phyloP scores from a whole-genome alignment of 2,797 vertebrate species.

The Syngnathus rostellatus region DNA sequence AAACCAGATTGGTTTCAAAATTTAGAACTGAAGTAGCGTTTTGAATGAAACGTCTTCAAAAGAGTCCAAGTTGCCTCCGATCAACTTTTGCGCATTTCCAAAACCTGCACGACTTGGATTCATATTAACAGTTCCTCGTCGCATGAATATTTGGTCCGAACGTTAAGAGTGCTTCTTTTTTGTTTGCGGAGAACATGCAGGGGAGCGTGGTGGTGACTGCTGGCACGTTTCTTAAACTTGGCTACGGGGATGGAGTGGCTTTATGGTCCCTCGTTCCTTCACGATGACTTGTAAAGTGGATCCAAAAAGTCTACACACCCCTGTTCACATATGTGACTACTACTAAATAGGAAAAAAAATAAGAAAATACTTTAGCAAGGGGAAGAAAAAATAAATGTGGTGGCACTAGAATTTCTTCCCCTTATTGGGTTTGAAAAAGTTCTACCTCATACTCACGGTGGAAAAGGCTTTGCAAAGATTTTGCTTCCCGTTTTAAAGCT shows the following conservation, averaged over 20 bases:
- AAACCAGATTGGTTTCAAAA: too few relatives aligned
- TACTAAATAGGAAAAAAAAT: background rate
- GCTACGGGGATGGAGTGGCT: conserved; percentile 27
- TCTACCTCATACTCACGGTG: too few relatives aligned
- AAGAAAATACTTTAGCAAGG: background rate
- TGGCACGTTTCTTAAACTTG: conserved; percentile 49
- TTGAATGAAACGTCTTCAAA: background rate
- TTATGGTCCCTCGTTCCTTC: conserved; percentile 19
- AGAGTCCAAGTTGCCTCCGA: background rate
- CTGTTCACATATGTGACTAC: background rate
- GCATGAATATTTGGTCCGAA: conserved; percentile 12
- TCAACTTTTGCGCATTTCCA: background rate
- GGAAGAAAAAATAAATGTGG: too few relatives aligned
- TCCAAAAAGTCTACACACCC: background rate
- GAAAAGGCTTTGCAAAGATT: background rate
- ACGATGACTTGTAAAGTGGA: background rate
- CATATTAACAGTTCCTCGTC: background rate
- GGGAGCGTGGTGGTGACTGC: conserved; percentile 48
- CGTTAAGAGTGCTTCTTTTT: conserved; percentile 19
- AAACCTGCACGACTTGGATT: background rate
- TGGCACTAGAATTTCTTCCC: too few relatives aligned
- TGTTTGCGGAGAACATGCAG: conserved; percentile 59
- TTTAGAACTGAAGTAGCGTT: background rate
- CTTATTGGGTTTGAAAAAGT: too few relatives aligned
- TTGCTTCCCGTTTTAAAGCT: background rate